Conservation (phyloP, 2,797 vertebrate genomes). For the Spondyliosoma cantharus region DNA sequence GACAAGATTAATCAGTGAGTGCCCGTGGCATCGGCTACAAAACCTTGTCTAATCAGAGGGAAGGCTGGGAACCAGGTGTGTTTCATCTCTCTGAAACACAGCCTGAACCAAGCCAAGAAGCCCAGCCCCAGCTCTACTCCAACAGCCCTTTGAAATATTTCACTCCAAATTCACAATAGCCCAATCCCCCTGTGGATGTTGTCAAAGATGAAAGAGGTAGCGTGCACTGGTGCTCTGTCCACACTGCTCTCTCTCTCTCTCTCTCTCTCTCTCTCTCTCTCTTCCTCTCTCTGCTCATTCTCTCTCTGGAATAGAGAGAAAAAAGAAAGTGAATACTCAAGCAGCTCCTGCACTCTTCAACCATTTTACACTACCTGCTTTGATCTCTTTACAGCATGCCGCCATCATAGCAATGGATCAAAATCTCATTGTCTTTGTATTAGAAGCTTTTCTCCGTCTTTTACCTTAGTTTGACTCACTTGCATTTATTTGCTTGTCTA, state of each 20-base stretch:
- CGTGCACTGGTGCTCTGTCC: constrained; percentile 78
- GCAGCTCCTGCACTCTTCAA: constrained; percentile 80
- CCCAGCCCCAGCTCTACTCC: constrained; percentile 66
- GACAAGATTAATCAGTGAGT: constrained; percentile 62
- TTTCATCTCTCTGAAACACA: constrained; percentile 76
- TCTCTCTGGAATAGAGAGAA: constrained; percentile 74
- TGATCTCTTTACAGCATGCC: constrained; percentile 77
- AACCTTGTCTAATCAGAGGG: constrained; percentile 61
- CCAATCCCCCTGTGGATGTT: constrained; percentile 82
- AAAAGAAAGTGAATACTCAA: constrained; percentile 83
- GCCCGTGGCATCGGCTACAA: constrained; percentile 56
- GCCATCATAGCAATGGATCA: constrained; percentile 75
- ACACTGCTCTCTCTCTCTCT: constrained; percentile 72
- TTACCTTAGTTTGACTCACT: constrained; percentile 71
- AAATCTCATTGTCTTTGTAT: constrained; percentile 73
- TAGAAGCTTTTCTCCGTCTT: constrained; percentile 57
- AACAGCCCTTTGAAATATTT: constrained; percentile 84
- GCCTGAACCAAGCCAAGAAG: constrained; percentile 66
- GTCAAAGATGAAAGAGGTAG: constrained; percentile 84
- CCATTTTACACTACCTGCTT: constrained; percentile 81
- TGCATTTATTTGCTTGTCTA: constrained; percentile 76
- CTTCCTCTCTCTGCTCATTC: constrained; percentile 68
- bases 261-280: constrained; percentile 74
- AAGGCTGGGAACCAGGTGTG: constrained; percentile 72
- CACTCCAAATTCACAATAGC: constrained; percentile 84